Evolutionary conservation across 1,140 invertebrate genomes (phyloP).

Genomic region (Microvelia longipes): DNA sequence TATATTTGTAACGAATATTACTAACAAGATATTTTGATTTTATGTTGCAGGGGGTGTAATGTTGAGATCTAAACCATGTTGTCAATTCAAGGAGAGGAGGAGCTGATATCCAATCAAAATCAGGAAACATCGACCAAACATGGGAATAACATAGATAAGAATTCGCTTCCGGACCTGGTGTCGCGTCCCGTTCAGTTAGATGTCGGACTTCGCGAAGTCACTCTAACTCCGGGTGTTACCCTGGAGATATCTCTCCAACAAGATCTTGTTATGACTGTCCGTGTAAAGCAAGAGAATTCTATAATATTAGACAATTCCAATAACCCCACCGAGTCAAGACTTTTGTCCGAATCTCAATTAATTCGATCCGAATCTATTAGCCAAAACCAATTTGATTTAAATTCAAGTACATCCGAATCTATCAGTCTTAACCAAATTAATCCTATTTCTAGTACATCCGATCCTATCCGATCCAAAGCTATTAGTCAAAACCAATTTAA

Average conservation of each 20-base stretch:
- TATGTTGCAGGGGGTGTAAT: not conserved
- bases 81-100: not conserved
- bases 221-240: not conserved
- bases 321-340: not conserved
- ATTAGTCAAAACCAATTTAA: too few species aligned
- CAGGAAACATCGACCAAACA: not conserved
- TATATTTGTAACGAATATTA: too few species aligned
- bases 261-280: constrained; percentile 9
- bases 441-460: too few species aligned
- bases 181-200: not conserved
- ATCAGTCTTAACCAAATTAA: too few species aligned
- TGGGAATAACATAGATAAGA: not conserved
- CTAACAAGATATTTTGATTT: too few species aligned
- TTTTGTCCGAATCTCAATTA: too few species aligned
- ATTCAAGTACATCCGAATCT: too few species aligned
- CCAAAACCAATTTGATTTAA: too few species aligned
- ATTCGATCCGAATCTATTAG: too few species aligned
- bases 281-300: constrained; percentile 3
- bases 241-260: constrained; percentile 5
- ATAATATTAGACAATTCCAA: not conserved
- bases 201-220: not conserved
- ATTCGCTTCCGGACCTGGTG: not conserved
- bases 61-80: not conserved
- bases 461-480: too few species aligned
- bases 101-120: not conserved